Conservation (phyloP, 2,888 invertebrate genomes). For the Tenthredo livida region DNA sequence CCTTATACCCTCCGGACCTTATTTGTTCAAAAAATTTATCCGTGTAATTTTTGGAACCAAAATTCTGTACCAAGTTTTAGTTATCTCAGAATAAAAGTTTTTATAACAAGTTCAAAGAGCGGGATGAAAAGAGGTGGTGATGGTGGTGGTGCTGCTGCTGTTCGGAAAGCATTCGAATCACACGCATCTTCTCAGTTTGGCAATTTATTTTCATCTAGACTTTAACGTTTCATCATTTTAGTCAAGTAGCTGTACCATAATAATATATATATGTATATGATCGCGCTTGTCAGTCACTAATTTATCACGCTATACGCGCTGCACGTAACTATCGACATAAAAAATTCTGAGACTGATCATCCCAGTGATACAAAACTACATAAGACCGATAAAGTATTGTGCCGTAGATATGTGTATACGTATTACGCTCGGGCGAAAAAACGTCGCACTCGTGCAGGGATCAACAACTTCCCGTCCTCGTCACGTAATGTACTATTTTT, state of each 20-base stretch:
- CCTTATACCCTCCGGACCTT: background rate
- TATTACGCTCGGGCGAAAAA: too few species aligned
- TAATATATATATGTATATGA: background rate
- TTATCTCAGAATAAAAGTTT: background rate
- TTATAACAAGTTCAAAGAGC: background rate
- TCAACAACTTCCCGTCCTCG: too few species aligned
- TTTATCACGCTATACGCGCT: background rate
- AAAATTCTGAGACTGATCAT: constrained; percentile 16
- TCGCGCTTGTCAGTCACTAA: background rate
- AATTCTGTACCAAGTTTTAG: background rate
- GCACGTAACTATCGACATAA: constrained; percentile 12
- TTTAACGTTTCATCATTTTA: constrained; percentile 26
- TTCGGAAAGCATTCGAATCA: background rate
- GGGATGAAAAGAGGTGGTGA: background rate
- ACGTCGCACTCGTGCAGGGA: too few species aligned
- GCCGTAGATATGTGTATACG: constrained; percentile 30
- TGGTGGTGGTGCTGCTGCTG: background rate
- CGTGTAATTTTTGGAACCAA: background rate
- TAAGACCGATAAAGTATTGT: background rate
- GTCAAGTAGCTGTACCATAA: background rate
- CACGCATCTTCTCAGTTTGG: constrained; percentile 36
- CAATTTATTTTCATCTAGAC: constrained; percentile 25
- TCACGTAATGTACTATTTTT: too few species aligned
- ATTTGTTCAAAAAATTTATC: background rate
- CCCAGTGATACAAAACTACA: constrained; percentile 35